Base-by-base conservation (phyloP, 2,888 invertebrate genomes). In the Apoda limacodes region DNA sequence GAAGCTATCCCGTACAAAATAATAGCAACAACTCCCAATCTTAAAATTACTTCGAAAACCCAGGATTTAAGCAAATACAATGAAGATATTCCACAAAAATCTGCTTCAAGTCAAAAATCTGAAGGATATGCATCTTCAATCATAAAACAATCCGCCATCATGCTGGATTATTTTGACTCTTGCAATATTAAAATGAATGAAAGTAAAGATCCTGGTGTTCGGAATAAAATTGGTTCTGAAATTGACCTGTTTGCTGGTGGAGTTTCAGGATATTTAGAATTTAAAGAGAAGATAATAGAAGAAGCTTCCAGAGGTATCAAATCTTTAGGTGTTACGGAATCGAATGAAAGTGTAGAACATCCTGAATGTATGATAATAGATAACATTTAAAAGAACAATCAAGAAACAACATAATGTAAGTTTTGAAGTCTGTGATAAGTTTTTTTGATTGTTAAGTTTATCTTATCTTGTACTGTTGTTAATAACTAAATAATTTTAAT, bases 171-270 rank as follows among this genome's bases (percentile, higher is more conserved):
- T 42, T 46, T 75, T 6, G 67, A 76, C 22, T 25, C 40, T 7
- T 72, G 61, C 30, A 60, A 71, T 46, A 43, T 58, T 0, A 58
- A 55, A 43, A 75, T 75, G 75, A 57, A 50, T 28, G 50, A 60
- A n/a, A 63, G 55, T 24, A 65, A 58, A 32, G 43, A 54, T 39
- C 35, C 52, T 2, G 29, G 29, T 1, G 42, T 60, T 3, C 38
- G 39, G 20, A 49, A 28, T 25, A 60, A 60, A 45, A 46, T 70
- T 32, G 72, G 71, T 0, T 50, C 34, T 2, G 54, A 70, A 42
- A 63, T 76, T 9, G 65, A 75, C 43, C 28, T 76, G 4, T 61
- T 61, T 39, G 61, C 61, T 9, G 48, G 42, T 2, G 71, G 67
- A 2, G 24, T 50, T n/a, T 37, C 28, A 0, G 35, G 26, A 0